Conservation (phyloP, 2,888 invertebrate genomes). For the Ctenicera cuprea region DNA sequence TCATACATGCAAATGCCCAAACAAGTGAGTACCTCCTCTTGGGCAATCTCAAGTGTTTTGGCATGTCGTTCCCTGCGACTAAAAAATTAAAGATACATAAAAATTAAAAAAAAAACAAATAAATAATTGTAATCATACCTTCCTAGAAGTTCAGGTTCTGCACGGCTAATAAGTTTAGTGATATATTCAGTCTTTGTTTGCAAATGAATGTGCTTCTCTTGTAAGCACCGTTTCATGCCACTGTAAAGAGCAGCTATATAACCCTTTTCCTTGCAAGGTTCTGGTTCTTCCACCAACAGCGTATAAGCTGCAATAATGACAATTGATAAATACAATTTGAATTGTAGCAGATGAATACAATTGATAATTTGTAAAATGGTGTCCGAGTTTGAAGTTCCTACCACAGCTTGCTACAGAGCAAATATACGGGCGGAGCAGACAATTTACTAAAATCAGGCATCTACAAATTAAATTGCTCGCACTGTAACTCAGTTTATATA, state of each 20-base stretch:
- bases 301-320: constrained; percentile 81
- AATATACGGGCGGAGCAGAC: too few relatives aligned
- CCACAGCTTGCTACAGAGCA: too few relatives aligned
- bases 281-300: constrained; percentile 88
- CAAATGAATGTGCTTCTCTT: constrained; percentile 92
- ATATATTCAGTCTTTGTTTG: constrained; percentile 93
- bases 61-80: constrained; percentile 94
- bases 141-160: constrained; percentile 93
- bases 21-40: constrained; percentile 96
- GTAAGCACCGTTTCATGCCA: constrained; percentile 89
- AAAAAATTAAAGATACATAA: constrained; percentile 21
- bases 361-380: too few relatives aligned
- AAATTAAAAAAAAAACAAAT: too few relatives aligned
- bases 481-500: too few relatives aligned
- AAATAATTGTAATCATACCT: constrained; percentile 72
- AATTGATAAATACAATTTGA: too few relatives aligned
- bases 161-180: constrained; percentile 89
- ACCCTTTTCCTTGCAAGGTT: constrained; percentile 91
- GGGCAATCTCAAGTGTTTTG: constrained; percentile 97
- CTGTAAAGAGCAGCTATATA: constrained; percentile 91
- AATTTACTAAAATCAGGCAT: too few relatives aligned
- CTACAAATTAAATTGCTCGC: too few relatives aligned
- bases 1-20: constrained; percentile 95
- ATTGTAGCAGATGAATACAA: too few relatives aligned
- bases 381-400: too few relatives aligned